phyloP scores from a whole-genome alignment of 2,888 invertebrate genomes.

The Meiosimyza decipiens region DNA sequence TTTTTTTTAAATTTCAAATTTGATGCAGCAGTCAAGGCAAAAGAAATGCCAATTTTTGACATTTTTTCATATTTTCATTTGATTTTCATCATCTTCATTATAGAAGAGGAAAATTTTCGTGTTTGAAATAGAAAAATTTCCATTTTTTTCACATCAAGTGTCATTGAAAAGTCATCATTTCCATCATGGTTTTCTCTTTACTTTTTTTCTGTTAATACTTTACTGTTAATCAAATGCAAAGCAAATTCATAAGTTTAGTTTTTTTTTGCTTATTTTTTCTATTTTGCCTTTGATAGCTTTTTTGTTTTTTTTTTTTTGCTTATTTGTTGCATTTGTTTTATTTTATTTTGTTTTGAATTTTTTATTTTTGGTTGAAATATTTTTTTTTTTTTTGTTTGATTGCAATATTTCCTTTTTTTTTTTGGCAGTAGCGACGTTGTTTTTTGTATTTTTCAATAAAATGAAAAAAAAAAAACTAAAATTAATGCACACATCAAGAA shows the following conservation, averaged over 20 bases:
- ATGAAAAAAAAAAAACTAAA: too few species aligned
- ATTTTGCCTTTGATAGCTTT: neutral
- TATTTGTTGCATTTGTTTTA: neutral
- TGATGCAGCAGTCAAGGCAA: slow-evolving; percentile 1
- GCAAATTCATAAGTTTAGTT: neutral
- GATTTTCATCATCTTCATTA: too few species aligned
- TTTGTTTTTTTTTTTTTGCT: neutral
- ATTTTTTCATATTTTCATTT: neutral
- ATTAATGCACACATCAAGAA: too few species aligned
- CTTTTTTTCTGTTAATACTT: neutral
- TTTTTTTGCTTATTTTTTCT: neutral
- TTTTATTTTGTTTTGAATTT: neutral
- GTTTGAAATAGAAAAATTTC: neutral
- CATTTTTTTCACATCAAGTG: slow-evolving; percentile 22
- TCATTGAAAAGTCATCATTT: slow-evolving; percentile 26
- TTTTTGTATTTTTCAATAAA: too few species aligned
- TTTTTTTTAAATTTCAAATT: slow-evolving; percentile 6
- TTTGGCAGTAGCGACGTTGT: slow-evolving; percentile 3
- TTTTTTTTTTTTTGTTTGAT: slow-evolving; percentile 5
- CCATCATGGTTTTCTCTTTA: slow-evolving; percentile 10
- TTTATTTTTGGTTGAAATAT: neutral
- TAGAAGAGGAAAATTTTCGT: too few species aligned
- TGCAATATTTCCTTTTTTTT: neutral
- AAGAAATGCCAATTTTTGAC: slow-evolving; percentile 7
- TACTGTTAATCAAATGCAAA: slow-evolving; percentile 23